Evolutionary conservation across 2,113 vertebrate species (phyloP), one percentile per base, ranked within the genome.

Genomic region (Ciconia boyciana): DNA sequence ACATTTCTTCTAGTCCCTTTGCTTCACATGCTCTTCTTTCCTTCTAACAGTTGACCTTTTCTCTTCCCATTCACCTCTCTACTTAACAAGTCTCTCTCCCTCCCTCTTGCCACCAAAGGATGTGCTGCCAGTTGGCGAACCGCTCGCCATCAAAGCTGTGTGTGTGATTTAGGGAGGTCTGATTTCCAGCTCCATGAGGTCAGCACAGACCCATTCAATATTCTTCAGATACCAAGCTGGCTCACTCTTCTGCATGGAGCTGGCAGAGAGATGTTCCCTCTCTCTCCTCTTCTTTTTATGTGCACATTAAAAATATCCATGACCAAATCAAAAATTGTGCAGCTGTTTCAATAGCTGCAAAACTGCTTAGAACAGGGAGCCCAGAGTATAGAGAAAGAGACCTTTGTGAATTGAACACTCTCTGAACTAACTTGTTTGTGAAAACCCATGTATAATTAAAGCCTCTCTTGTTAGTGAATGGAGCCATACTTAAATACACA

Each of bases 401-500:
- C 97, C 97, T 97, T 91, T 94, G 96, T 97, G 97, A 95, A 97
- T 97, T 97, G 90, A 97, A 93, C 80, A 43, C 83, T 95, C 94
- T 97, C 97, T 96, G 94, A 97, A 96, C 96, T 95, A 97, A 97
- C 95, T 97, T 98, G 97, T 97, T 98, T 96, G 97, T 97, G 96
- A 94, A 97, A 97, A 96, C 43, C 94, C 97, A 98, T 98, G 97
- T 98, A 98, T 98, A 98, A 97, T 98, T 98, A 96, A 98, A 97
- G 90, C 92, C 88, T 93, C 90, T 94, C 96, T 96, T 96, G 97
- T 95, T 97, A 96, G 93, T 96, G 97, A 93, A 95, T 62, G 24
- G 90, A 96, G 94, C 90, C 91, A 94, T 96, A 93, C 83, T 96
- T 97, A 97, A 94, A 96, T 91, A 95, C 91, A 83, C 91, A 88